Evolutionary conservation across 2,113 vertebrate genomes (phyloP), one percentile per base, ranked within the genome.

Genomic region (Serilophus lunatus): DNA sequence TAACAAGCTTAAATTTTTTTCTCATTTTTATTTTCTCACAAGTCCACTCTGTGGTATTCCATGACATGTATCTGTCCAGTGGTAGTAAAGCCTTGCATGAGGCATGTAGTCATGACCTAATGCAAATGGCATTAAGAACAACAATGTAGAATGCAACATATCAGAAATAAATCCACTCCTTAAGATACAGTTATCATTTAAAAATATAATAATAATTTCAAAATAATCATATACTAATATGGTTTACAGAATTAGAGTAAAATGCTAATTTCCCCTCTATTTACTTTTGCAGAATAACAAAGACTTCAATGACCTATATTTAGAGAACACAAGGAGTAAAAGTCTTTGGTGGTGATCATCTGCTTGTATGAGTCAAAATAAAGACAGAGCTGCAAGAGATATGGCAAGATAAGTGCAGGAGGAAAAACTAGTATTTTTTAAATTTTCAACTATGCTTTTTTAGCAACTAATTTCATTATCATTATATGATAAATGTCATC

Each of bases 101-200:
- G 25, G 9, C n/a, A 86, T 19, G 49, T 51, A 90, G 26, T 83
- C 29, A 69, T 5, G 1, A 78, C 20, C 47, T 68, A 82, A 88
- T 70, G 36, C 4, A 86, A 81, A 78, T 0, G 0, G 3, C 24
- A 71, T 82, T 78, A 71, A 78, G 86, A 91, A 20, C 13, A 71
- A 49, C 36, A 66, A 84, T 83, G 18, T 71, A 61, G 61, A 92
- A 79, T 61, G 28, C 18, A 92, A 14, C 6, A 65, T 49, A 60
- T 36, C 8, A 91, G 47, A 86, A 96, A 82, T 56, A 75, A 88
- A 91, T 84, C 50, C 28, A 64, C 57, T 57, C 51, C 69, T 86
- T 79, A 84, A 91, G 44, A 19, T 93, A 92, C 40, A 92, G 47
- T 26, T 86, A 77, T 86, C 12, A 8, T 91, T 87, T 93, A 91